Conservation (phyloP, 2,113 vertebrate species). For the Sander vitreus region DNA sequence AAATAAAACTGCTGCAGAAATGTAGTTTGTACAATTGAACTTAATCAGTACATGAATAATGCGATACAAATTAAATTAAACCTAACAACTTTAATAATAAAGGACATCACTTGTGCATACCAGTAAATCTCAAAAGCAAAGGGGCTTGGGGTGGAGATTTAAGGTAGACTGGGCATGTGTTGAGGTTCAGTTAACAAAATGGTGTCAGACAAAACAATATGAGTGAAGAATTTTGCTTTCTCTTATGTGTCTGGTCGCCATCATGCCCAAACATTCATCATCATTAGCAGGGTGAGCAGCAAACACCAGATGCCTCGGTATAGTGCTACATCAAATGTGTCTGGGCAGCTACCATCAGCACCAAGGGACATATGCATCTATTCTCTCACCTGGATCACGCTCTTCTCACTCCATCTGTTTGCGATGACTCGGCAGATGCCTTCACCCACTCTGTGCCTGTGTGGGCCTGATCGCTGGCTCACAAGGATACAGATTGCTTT, state of each 20-base stretch:
- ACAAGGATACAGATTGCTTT: slow-evolving; percentile 24
- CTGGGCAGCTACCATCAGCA: slow-evolving; percentile 56
- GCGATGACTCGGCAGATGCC: slow-evolving; percentile 68
- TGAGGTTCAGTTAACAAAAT: slow-evolving; percentile 17
- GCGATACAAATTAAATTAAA: slow-evolving; percentile 1
- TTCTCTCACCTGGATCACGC: slow-evolving; percentile 71
- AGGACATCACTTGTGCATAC: background rate
- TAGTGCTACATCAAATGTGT: slow-evolving; percentile 58
- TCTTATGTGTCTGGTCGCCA: slow-evolving; percentile 34
- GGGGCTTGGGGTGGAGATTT: background rate
- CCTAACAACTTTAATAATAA: background rate
- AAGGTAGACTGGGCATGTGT: background rate
- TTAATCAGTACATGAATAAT: background rate
- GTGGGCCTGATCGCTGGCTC: slow-evolving; percentile 25
- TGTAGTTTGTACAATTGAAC: background rate
- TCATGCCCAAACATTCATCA: slow-evolving; percentile 75
- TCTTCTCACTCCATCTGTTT: slow-evolving; percentile 67
- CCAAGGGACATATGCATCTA: slow-evolving; percentile 57
- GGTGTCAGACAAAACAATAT: slow-evolving; percentile 30
- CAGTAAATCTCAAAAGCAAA: background rate
- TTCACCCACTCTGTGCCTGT: slow-evolving; percentile 33
- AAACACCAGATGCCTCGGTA: slow-evolving; percentile 73
- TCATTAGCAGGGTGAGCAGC: slow-evolving; percentile 72
- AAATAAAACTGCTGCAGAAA: background rate
- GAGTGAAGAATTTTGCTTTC: slow-evolving; percentile 47